Conservation (phyloP, 2,888 invertebrate genomes). For the Strigamia maritima region DNA sequence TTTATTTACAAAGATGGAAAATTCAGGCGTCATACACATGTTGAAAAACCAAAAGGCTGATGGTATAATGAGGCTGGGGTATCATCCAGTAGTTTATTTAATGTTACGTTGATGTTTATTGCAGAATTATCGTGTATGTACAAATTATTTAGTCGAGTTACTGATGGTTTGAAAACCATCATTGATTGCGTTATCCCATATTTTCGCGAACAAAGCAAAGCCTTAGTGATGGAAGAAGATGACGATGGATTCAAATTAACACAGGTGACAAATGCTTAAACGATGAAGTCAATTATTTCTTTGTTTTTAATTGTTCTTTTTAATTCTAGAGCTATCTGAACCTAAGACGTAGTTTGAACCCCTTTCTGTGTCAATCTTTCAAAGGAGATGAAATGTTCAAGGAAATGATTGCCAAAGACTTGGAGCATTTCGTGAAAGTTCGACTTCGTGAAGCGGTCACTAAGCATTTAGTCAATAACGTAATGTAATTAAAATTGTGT, state of each 20-base stretch:
- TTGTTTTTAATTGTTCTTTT: background rate
- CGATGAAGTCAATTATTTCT: background rate
- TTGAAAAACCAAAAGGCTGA: slow-evolving; percentile 93
- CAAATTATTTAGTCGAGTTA: slow-evolving; percentile 88
- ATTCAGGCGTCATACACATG: slow-evolving; percentile 99
- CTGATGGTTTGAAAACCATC: slow-evolving; percentile 90
- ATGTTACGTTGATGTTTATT: slow-evolving; percentile 40
- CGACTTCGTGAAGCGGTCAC: slow-evolving; percentile 97
- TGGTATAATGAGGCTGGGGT: slow-evolving; percentile 49
- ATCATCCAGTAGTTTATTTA: background rate
- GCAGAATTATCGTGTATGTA: slow-evolving; percentile 96
- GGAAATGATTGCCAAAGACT: slow-evolving; percentile 97
- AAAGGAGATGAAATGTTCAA: slow-evolving; percentile 96
- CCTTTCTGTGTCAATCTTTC: slow-evolving; percentile 94
- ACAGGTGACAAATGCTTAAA: slow-evolving; percentile 60
- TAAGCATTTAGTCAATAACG: slow-evolving; percentile 92
- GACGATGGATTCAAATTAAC: slow-evolving; percentile 87
- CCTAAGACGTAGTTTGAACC: slow-evolving; percentile 95
- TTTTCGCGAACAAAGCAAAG: slow-evolving; percentile 90
- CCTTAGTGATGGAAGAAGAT: slow-evolving; percentile 90
- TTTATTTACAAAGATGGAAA: slow-evolving; percentile 76
- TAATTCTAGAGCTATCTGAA: slow-evolving; percentile 72
- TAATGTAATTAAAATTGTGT: slow-evolving; percentile 49
- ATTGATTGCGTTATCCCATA: slow-evolving; percentile 93
- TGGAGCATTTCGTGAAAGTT: slow-evolving; percentile 98